A percentile compares a stretch with the other conserved stretches of the same genome.
Evolutionary conservation across 2,797 vertebrate genomes (phyloP).

Genomic region (Anguilla anguilla): DNA sequence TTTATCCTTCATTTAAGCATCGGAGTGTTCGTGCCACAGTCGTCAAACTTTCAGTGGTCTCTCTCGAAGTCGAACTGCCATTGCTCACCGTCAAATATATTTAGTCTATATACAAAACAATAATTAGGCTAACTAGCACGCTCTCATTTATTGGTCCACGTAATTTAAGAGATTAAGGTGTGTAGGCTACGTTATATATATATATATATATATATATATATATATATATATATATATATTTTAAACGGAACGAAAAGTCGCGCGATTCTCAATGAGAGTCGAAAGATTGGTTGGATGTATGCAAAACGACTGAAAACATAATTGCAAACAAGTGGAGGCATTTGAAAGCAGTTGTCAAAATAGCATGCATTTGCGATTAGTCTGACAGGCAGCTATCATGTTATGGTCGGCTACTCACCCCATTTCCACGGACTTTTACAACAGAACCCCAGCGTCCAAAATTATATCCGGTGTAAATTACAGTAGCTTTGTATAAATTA

Average conservation of each 20-base stretch:
- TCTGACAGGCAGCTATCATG: neutral
- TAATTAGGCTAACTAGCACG: neutral
- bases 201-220: too few relatives aligned
- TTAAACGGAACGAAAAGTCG: neutral
- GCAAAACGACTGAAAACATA: neutral
- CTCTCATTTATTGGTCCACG: neutral
- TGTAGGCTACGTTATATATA: neutral
- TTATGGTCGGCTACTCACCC: conserved; percentile 25
- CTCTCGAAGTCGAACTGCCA: neutral
- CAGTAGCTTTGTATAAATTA: neutral
- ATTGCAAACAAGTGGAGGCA: neutral
- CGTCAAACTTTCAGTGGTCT: neutral
- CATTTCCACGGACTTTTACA: conserved; percentile 36
- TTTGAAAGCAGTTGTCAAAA: neutral
- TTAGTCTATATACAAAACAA: neutral
- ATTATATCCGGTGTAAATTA: conserved; percentile 15
- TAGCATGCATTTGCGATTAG: neutral
- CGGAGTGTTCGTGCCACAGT: neutral
- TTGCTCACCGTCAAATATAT: neutral
- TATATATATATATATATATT: too few relatives aligned
- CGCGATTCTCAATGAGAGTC: neutral
- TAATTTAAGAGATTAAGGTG: neutral
- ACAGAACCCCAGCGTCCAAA: conserved; percentile 25
- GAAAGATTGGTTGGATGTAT: too few relatives aligned
- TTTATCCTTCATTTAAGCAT: neutral